Conservation (phyloP, 2,113 vertebrate species). For the Labeo rohita region DNA sequence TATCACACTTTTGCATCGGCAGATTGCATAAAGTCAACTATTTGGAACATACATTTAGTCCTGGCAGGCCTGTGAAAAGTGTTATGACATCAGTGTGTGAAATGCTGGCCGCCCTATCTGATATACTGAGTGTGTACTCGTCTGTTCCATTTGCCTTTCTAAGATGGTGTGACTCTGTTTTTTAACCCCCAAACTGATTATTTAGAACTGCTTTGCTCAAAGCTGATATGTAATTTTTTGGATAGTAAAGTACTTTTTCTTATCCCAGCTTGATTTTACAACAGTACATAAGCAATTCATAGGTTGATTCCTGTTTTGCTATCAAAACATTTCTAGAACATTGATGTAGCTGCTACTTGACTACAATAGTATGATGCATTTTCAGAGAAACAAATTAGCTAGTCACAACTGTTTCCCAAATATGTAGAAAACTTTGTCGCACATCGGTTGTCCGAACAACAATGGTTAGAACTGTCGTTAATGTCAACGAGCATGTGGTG, state of each 20-base stretch:
- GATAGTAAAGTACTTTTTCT: not conserved
- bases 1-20: not conserved
- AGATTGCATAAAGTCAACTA: conserved; percentile 26
- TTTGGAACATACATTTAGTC: conserved; percentile 15
- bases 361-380: not conserved
- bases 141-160: not conserved
- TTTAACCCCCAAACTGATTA: conserved; percentile 23
- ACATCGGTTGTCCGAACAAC: no score
- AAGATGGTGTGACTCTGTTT: not conserved
- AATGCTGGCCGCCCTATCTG: not conserved
- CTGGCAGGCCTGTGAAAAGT: not conserved
- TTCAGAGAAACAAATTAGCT: not conserved
- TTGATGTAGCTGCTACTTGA: not conserved
- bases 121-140: not conserved
- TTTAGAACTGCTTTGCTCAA: conserved; percentile 36
- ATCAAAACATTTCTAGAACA: not conserved
- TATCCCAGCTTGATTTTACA: not conserved
- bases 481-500: no score
- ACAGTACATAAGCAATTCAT: not conserved
- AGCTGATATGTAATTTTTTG: not conserved
- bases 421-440: not conserved
- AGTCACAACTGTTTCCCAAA: not conserved
- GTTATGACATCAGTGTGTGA: not conserved
- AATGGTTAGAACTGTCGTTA: no score
- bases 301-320: not conserved